Evolutionary conservation across 2,797 vertebrate species (phyloP).

Genomic region (Alouatta caraya): DNA sequence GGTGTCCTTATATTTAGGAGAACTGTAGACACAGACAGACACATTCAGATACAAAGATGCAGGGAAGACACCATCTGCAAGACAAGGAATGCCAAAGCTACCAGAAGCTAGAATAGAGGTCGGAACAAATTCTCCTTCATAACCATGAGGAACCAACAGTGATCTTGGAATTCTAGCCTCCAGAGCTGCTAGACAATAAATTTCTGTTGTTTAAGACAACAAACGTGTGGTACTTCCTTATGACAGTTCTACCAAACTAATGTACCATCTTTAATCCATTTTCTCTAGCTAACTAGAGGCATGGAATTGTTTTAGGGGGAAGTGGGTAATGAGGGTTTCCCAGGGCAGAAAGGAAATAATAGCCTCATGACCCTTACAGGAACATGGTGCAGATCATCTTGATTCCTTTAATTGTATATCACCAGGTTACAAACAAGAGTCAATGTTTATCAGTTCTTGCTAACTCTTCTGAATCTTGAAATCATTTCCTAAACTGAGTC

Average conservation of each 20-base stretch:
- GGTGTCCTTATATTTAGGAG: neutral
- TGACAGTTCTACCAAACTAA: neutral
- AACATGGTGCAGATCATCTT: neutral
- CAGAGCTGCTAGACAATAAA: neutral
- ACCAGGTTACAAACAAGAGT: neutral
- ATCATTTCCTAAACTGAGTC: neutral
- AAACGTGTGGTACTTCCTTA: neutral
- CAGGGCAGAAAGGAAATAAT: neutral
- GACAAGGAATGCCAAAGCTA: neutral
- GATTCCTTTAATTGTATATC: neutral
- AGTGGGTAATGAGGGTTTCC: neutral
- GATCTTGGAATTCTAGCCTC: neutral
- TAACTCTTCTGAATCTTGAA: constrained; percentile 23
- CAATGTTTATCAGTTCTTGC: neutral
- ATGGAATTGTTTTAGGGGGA: neutral
- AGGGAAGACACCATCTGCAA: neutral
- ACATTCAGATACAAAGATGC: neutral
- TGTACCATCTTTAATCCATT: neutral
- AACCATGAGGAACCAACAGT: neutral
- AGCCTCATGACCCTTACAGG: neutral
- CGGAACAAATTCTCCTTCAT: neutral
- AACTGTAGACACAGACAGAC: neutral
- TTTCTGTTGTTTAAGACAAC: neutral
- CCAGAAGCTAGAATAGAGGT: neutral
- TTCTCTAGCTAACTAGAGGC: neutral